A percentile compares a stretch with the other conserved stretches of the same genome.
Conservation (phyloP, 2,797 vertebrate species). For the Lemur catta region DNA sequence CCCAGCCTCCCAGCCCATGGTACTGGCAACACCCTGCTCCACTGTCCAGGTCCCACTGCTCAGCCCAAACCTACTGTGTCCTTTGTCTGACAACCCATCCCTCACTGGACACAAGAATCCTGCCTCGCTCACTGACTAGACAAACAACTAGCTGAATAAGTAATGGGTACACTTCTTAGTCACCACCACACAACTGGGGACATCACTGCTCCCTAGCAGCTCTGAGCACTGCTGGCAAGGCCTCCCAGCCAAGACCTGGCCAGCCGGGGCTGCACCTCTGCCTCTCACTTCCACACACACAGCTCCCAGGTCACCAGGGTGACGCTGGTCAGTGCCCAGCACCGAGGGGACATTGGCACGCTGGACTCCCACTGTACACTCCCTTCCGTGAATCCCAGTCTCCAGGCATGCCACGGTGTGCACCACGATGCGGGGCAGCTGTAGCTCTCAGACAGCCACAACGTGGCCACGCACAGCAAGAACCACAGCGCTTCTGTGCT, state of each 20-base stretch:
- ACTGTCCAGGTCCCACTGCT: not conserved
- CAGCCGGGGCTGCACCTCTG: not conserved
- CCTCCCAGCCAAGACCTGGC: not conserved
- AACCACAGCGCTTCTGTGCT: not conserved
- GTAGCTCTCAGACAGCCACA: not conserved
- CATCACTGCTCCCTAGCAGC: not conserved
- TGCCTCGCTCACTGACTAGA: not conserved
- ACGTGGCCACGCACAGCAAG: not conserved
- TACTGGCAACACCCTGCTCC: not conserved
- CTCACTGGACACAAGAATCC: not conserved
- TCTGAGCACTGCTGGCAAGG: not conserved
- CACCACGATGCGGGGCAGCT: accelerated
- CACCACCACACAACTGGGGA: not conserved
- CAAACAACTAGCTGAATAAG: not conserved
- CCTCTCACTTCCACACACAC: not conserved
- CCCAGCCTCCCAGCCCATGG: not conserved
- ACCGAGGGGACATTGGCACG: not conserved
- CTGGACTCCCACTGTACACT: not conserved
- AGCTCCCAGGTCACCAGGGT: not conserved
- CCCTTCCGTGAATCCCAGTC: not conserved
- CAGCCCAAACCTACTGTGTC: not conserved
- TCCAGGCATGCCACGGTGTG: not conserved
- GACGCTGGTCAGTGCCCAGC: not conserved
- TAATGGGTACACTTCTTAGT: not conserved
- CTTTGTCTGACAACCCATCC: not conserved